Conservation (phyloP, 2,888 invertebrate species). For the Augochlorella aurata region DNA sequence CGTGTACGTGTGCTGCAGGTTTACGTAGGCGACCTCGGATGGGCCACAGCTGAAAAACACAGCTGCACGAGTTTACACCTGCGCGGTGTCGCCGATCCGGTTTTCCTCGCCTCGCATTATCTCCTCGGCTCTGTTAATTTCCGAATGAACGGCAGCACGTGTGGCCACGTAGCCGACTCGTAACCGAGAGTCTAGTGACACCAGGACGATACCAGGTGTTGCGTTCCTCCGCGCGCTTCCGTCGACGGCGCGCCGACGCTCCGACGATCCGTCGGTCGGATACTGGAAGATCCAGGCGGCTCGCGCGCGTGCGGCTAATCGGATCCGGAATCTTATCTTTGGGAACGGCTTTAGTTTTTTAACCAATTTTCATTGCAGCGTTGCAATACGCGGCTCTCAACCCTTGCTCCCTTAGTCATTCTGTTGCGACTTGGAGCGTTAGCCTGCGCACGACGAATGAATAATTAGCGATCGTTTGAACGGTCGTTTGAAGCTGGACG, state of each 20-base stretch:
- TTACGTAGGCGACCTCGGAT: conserved; percentile 2
- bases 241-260: not conserved
- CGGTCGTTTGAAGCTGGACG: too few species aligned
- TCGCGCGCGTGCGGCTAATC: too few species aligned
- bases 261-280: not conserved
- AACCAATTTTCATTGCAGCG: too few species aligned
- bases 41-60: conserved; percentile 59
- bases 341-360: too few species aligned
- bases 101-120: not conserved
- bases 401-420: too few species aligned
- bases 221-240: not conserved
- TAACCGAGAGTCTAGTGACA: conserved; percentile 53
- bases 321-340: too few species aligned
- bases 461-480: too few species aligned
- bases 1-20: not conserved
- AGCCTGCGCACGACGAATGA: too few species aligned
- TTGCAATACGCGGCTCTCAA: too few species aligned
- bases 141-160: conserved; percentile 51
- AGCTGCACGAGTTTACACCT: conserved; percentile 53
- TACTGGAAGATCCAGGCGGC: too few species aligned
- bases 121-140: conserved; percentile 20
- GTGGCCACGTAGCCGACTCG: conserved; percentile 32
- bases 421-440: too few species aligned
- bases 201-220: conserved; percentile 27
- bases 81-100: conserved; percentile 21